Percentiles rank a stretch among this genome's conserved stretches.
These are phyloP conservation scores for Oncorhynchus nerka DNA, from an alignment of 2,113 vertebrate genomes.

Conservation along the genomic window DNA sequence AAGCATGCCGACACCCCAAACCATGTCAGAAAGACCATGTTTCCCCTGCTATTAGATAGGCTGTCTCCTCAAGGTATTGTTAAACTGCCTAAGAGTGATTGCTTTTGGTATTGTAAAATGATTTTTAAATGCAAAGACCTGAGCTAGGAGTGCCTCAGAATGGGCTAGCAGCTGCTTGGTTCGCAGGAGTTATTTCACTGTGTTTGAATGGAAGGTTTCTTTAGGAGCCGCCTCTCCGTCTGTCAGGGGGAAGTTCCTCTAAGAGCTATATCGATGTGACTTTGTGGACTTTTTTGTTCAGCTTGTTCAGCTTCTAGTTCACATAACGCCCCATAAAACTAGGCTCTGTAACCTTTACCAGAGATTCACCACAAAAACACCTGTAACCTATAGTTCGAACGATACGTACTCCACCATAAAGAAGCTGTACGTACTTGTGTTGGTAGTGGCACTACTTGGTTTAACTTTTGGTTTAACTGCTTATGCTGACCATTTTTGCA, in stretches of 20 bases:
- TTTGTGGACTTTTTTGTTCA: not conserved
- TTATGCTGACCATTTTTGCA: not conserved
- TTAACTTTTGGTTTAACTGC: not conserved
- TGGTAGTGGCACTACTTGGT: not conserved
- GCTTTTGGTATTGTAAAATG: constrained; percentile 29
- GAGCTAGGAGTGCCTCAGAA: constrained; percentile 30
- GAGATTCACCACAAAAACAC: not conserved
- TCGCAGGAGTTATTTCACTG: not conserved
- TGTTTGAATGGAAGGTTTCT: constrained; percentile 14
- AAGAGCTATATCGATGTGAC: not conserved
- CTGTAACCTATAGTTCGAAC: not conserved
- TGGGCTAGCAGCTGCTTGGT: constrained; percentile 21
- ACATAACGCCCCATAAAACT: not conserved
- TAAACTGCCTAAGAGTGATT: constrained; percentile 3
- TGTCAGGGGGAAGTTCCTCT: not conserved
- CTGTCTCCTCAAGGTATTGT: not conserved
- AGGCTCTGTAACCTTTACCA: not conserved
- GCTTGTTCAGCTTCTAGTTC: not conserved
- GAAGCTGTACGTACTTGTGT: not conserved
- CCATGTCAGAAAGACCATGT: not conserved
- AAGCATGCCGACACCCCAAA: not conserved
- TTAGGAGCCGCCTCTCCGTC: not conserved
- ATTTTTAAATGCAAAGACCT: constrained; percentile 56
- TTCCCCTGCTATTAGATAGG: not conserved
- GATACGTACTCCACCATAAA: not conserved